phyloP scores from a whole-genome alignment of 2,888 invertebrate species.

The Amiota minor region DNA sequence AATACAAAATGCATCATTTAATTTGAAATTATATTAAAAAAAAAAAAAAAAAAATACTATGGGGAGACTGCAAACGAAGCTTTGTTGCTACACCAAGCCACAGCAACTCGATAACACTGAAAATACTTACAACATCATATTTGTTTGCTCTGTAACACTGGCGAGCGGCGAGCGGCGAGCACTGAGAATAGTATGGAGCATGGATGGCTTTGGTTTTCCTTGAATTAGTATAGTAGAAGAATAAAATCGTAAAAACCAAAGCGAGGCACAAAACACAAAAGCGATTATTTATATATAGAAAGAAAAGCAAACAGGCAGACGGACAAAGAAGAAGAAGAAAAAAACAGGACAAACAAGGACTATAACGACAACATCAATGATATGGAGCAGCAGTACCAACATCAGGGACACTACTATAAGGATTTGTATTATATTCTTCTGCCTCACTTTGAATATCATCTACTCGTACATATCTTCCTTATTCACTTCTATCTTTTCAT shows the following conservation, averaged over 20 bases:
- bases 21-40: constrained; percentile 64
- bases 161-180: background rate
- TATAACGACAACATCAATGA: constrained; percentile 18
- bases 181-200: background rate
- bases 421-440: background rate
- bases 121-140: constrained; percentile 7
- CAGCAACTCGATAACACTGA: background rate
- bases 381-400: background rate
- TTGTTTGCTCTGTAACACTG: constrained; percentile 21
- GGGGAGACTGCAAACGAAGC: background rate
- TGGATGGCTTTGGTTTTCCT: background rate
- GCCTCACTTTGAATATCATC: background rate
- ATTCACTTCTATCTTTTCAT: background rate
- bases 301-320: background rate
- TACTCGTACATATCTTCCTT: background rate
- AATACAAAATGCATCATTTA: constrained; percentile 65
- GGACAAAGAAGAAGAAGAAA: constrained; percentile 15
- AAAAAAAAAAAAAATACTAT: constrained; percentile 52
- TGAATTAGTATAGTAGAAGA: background rate
- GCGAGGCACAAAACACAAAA: constrained; percentile 48
- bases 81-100: background rate
- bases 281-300: constrained; percentile 58
- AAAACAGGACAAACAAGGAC: background rate
- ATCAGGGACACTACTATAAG: background rate
- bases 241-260: background rate